Evolutionary conservation across 2,888 invertebrate genomes (phyloP).

Genomic region (Thecophora atra): DNA sequence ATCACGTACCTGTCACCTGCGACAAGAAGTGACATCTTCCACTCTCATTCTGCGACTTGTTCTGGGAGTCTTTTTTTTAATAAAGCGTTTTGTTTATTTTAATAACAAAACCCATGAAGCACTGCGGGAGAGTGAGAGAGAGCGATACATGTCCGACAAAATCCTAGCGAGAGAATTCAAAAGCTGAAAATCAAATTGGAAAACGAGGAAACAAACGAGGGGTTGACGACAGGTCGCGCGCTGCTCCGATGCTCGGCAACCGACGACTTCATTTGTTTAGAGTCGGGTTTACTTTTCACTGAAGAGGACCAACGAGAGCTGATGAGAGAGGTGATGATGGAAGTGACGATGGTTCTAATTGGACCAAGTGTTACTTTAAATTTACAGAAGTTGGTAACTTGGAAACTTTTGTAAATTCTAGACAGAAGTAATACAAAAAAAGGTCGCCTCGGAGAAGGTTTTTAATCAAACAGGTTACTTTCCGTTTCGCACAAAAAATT

Average conservation of each 20-base stretch:
- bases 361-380: too few relatives aligned
- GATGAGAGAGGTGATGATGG: too few relatives aligned
- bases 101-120: conserved; percentile 1
- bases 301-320: too few relatives aligned
- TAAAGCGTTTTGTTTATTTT: conserved; percentile 27
- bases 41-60: conserved; percentile 35
- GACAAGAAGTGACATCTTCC: conserved; percentile 50
- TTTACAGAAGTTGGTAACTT: too few relatives aligned
- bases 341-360: too few relatives aligned
- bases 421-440: too few relatives aligned
- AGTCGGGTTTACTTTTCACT: too few relatives aligned
- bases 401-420: too few relatives aligned
- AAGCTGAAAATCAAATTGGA: not conserved
- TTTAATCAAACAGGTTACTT: conserved; percentile 44
- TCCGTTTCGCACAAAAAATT: conserved; percentile 44
- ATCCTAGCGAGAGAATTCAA: too few relatives aligned
- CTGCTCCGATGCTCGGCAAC: too few relatives aligned
- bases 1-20: conserved; percentile 50
- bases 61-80: conserved; percentile 3
- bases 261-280: too few relatives aligned
- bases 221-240: conserved; percentile 7
- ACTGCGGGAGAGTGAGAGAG: not conserved
- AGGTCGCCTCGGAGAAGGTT: not conserved
- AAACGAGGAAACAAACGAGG: not conserved
- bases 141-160: not conserved